A percentile compares a stretch with the other conserved stretches of the same genome.
Conservation (phyloP, 2,113 vertebrate genomes). For the Spermophilus dauricus region DNA sequence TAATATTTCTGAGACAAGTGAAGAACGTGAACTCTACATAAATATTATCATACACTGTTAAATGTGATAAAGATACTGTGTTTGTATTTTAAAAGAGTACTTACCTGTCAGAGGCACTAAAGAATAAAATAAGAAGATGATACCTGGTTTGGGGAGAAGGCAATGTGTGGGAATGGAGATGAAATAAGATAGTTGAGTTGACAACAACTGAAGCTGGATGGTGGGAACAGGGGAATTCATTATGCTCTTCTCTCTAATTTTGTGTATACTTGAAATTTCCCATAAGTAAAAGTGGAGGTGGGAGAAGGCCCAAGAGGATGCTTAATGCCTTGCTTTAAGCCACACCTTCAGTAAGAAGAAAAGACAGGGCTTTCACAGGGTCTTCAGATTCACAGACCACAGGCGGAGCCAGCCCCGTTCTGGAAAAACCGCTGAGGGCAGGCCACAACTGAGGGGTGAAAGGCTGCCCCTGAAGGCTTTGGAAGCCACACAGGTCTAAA, state of each 20-base stretch:
- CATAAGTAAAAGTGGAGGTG: neutral
- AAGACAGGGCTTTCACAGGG: neutral
- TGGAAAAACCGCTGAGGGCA: neutral
- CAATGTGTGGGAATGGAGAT: neutral
- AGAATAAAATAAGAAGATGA: neutral
- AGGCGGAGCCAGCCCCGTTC: neutral
- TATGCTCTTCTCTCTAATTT: neutral
- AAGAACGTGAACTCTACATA: neutral
- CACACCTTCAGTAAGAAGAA: neutral
- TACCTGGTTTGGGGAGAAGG: neutral
- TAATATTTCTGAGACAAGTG: neutral
- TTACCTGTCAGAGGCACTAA: neutral
- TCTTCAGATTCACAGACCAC: neutral
- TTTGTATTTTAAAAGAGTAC: neutral
- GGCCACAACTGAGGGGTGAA: neutral
- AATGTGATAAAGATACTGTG: neutral
- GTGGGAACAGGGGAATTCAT: neutral
- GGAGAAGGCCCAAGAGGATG: neutral
- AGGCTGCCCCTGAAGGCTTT: no score
- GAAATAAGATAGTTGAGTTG: neutral
- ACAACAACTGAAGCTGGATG: neutral
- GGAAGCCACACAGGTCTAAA: no score
- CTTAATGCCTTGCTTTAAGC: neutral
- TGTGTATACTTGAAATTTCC: constrained; percentile 12
- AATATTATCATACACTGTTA: neutral